These are phyloP conservation scores for Semaprochilodus insignis DNA, from an alignment of 2,797 vertebrate genomes.

Conservation along the genomic window DNA sequence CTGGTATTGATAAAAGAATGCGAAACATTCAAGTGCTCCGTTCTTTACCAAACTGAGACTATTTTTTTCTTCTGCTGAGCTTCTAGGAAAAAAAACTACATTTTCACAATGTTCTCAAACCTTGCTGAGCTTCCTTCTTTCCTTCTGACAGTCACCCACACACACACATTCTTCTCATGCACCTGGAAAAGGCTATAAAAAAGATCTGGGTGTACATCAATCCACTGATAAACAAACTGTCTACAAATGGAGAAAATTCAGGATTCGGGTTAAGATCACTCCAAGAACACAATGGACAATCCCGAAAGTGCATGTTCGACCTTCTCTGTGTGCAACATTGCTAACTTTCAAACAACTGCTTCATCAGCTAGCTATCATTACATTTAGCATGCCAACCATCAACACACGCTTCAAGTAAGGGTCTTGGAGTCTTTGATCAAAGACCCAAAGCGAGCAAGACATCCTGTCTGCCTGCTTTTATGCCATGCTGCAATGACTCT, in stretches of 20 bases:
- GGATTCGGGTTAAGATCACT: no score
- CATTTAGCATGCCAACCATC: not conserved
- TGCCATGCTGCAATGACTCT: conserved; percentile 62
- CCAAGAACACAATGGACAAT: no score
- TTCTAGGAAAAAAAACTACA: conserved; percentile 40
- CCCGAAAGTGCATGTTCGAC: no score
- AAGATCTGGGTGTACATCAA: no score
- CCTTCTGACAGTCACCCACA: no score
- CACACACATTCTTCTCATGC: no score
- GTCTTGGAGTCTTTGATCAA: conserved; percentile 6
- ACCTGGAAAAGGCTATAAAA: no score
- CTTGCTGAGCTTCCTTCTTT: no score
- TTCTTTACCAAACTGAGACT: not conserved
- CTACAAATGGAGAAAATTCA: no score
- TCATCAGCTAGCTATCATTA: not conserved
- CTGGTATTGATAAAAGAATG: conserved; percentile 4
- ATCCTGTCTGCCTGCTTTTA: conserved; percentile 44
- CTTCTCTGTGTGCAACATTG: not conserved
- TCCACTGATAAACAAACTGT: no score
- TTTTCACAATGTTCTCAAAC: not conserved
- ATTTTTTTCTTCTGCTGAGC: not conserved
- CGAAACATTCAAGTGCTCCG: not conserved
- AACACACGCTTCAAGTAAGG: not conserved
- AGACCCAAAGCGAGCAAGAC: conserved; percentile 10
- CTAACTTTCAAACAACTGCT: conserved; percentile 13